These are phyloP conservation scores for Dilophus febrilis DNA, from an alignment of 2,888 invertebrate genomes.

Conservation along the genomic window DNA sequence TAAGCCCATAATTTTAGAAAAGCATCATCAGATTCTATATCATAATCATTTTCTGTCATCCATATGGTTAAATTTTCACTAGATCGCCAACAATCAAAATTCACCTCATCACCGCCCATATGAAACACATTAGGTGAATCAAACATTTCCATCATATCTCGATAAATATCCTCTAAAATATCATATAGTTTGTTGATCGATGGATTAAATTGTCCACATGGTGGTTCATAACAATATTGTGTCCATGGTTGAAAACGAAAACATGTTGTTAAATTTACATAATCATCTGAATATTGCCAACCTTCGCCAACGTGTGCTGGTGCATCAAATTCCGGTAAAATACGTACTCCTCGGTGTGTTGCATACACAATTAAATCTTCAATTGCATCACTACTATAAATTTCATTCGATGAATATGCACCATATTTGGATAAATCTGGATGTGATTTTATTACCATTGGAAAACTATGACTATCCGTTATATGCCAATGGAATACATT, in stretches of 20 bases:
- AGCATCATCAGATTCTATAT: constrained; percentile 21
- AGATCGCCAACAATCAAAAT: constrained; percentile 49
- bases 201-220: constrained; percentile 60
- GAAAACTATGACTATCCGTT: constrained; percentile 77
- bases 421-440: constrained; percentile 51
- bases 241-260: constrained; percentile 48
- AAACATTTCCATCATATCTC: constrained; percentile 38
- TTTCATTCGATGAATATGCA: constrained; percentile 50
- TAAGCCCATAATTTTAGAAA: constrained; percentile 46
- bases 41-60: constrained; percentile 29
- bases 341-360: constrained; percentile 36
- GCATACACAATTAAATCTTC: constrained; percentile 35
- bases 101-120: constrained; percentile 66
- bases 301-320: constrained; percentile 37
- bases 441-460: constrained; percentile 49
- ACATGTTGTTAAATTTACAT: constrained; percentile 34
- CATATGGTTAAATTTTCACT: constrained; percentile 42
- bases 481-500: constrained; percentile 85
- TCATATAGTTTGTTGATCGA: constrained; percentile 45
- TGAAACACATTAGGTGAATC: constrained; percentile 48
- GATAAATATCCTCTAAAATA: constrained; percentile 43
- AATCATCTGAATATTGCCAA: constrained; percentile 34
- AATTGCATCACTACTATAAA: constrained; percentile 32
- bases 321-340: constrained; percentile 45
- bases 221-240: constrained; percentile 50